Percentiles rank a stretch among this genome's conserved stretches.
These are phyloP conservation scores for Chiroxiphia lanceolata DNA, from an alignment of 2,797 vertebrate genomes.

Conservation along the genomic window DNA sequence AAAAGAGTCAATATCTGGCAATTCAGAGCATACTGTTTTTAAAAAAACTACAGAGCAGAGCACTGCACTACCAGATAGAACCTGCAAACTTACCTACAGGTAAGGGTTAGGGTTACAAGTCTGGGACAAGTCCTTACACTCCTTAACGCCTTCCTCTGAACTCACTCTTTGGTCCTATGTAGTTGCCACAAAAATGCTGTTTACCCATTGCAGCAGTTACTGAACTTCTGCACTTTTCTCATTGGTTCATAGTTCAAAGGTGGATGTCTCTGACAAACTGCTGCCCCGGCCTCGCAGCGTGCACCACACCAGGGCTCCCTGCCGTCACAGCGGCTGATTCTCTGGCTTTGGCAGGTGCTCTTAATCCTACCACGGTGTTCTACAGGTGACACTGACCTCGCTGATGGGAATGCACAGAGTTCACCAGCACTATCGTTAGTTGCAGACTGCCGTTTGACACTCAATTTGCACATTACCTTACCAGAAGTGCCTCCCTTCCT, in stretches of 20 bases:
- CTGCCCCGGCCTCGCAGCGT: rapidly evolving
- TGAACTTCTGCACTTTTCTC: not conserved
- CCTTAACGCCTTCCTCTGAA: rapidly evolving
- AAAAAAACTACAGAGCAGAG: not conserved
- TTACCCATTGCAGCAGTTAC: not conserved
- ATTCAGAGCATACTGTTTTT: rapidly evolving
- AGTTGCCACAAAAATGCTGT: rapidly evolving
- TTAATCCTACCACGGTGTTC: rapidly evolving
- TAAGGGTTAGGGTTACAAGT: not conserved
- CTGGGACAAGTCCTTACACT: not conserved
- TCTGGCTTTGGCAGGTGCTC: rapidly evolving
- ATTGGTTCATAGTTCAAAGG: rapidly evolving
- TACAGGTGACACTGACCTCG: not conserved
- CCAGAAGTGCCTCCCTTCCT: not conserved
- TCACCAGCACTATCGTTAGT: not conserved
- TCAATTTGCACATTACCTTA: rapidly evolving
- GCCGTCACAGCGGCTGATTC: rapidly evolving
- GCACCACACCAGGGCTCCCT: not conserved
- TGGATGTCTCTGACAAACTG: rapidly evolving
- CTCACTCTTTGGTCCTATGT: rapidly evolving
- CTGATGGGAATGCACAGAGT: rapidly evolving
- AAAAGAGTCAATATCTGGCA: no score
- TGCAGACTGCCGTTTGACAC: not conserved
- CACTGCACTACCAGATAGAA: no score
- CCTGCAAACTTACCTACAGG: not conserved